A percentile compares a stretch with the other conserved stretches of the same genome.
These are phyloP conservation scores for Xerus inauris DNA, from an alignment of 2,113 vertebrate species.

Conservation along the genomic window DNA sequence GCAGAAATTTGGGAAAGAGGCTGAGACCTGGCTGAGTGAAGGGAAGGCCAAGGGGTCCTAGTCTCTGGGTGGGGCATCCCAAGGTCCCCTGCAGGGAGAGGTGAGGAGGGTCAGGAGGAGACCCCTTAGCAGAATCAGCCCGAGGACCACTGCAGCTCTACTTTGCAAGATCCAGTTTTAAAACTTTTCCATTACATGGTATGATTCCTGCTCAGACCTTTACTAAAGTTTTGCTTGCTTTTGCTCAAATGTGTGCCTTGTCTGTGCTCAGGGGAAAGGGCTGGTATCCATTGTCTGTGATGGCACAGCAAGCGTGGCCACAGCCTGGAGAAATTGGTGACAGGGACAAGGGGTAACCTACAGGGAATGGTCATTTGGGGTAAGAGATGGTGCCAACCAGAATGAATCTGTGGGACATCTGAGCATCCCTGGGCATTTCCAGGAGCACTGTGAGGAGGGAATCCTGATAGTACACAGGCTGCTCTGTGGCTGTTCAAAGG, in stretches of 20 bases:
- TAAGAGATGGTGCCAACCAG: not conserved
- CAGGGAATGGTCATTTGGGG: not conserved
- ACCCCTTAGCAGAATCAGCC: not conserved
- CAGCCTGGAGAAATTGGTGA: not conserved
- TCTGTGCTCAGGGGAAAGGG: not conserved
- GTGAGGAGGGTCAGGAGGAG: not conserved
- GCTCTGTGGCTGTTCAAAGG: not conserved
- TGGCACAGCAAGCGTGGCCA: not conserved
- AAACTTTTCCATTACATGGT: not conserved
- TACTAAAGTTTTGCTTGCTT: not conserved
- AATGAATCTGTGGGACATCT: not conserved
- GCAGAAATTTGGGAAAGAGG: not conserved
- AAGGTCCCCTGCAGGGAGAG: not conserved
- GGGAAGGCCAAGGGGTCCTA: not conserved
- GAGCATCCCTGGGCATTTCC: not conserved
- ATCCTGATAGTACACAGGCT: not conserved
- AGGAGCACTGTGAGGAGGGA: not conserved
- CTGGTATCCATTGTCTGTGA: not conserved
- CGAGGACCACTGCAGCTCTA: not conserved
- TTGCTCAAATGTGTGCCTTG: not conserved
- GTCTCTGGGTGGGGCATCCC: not conserved
- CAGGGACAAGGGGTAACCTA: not conserved
- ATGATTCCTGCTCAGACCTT: not conserved
- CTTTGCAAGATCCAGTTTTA: not conserved
- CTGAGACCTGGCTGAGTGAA: not conserved